Base-by-base conservation (phyloP, 1,140 invertebrate genomes). In the Spodoptera frugiperda region DNA sequence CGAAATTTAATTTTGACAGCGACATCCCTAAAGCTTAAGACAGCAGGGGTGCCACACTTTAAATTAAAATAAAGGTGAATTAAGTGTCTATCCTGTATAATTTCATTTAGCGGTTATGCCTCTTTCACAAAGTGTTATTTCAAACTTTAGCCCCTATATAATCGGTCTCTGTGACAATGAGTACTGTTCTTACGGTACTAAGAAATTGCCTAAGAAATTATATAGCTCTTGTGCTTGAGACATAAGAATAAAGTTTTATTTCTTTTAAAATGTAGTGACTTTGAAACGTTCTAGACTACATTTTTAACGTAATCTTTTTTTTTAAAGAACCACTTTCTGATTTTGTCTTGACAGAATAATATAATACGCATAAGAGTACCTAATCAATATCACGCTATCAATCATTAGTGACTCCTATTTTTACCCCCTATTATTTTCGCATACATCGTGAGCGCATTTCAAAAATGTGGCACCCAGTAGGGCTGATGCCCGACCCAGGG, bases 41-140 rank as follows among this genome's bases (percentile, higher is more conserved):
- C 21, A 12, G 39, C 17, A 53, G 49, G 65, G 65, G 21, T 68
- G 65, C 30, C 65, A 53, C 65, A 53, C 65, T 68, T 68, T 15
- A 68, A 68, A 68, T 67, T 48, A 67, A 68, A 51, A 51, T 68
- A 57, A 57, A 72, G 5, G 33, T 46, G 59, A 39, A 39, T 39
- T 44, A 44, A 63, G 30, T 39, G 59, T 44, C 59, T 44, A 44
- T 8, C 59, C 44, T 72, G 53, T 55, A 72, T 57, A 72, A 72
- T 72, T 57, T 48, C 53, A 55, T 55, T 68, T 53, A 21, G 65
- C 39, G 53, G 53, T 72, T 68, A 72, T 72, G 53, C 17, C 51
- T 71, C 51, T 72, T 72, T 54, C 33, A 8, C 68, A 14, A 14
- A 55, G 51, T 72, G 14, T 68, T 55, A 71, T 71, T 71, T 33